Evolutionary conservation across 1,140 invertebrate species (phyloP), one percentile per base, ranked within the genome.

Genomic region (Bursaphelenchus mucronatus): DNA sequence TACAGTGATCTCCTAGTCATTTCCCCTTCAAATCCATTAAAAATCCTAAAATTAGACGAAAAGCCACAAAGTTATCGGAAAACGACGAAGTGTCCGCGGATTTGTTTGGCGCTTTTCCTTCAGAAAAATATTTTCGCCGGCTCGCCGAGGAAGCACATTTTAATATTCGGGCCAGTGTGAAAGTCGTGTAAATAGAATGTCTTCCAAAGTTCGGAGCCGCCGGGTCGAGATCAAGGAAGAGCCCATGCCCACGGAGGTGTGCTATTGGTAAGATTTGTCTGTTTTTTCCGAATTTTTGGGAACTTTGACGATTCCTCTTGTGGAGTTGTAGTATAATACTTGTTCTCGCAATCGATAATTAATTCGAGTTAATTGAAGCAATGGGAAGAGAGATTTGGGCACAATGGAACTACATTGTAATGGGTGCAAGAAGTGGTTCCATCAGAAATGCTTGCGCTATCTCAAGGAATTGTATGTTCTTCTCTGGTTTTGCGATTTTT

Each of bases 381-480:
- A 78, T 30, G 76, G 78, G 45, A 51, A 69, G 30, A 68, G 76
- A 11, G 58, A 72, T 45, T 50, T 79, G 7, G 74, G 73, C 15
- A 55, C 63, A 19, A 47, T 79, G 5, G 76, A 79, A 64, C 49
- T 79, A 4, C 63, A 76, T 44, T 79, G 76, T 62, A 59, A 67
- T 8, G 61, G 47, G 7, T 79, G 76, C 53, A 64, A 66, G 13
- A 68, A 69, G 53, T 79, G 76, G 76, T 79, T 76, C 51, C 76
- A 79, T 55, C 68, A 67, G 44, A 47, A 43, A 40, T 79, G 76
- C 67, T 67, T 79, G 17, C 67, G 68, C 41, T 78, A 79, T 59
- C 39, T 76, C 1, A 66, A 72, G 15, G 76, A 77, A 54, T 79
- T 79, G 76, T 79, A 65, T 66, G 78, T 68, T 39, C 17, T 55